Percentiles rank a stretch among this genome's conserved stretches.
Evolutionary conservation across 2,888 invertebrate genomes (phyloP).

Genomic region (Zygogramma bicolorata): DNA sequence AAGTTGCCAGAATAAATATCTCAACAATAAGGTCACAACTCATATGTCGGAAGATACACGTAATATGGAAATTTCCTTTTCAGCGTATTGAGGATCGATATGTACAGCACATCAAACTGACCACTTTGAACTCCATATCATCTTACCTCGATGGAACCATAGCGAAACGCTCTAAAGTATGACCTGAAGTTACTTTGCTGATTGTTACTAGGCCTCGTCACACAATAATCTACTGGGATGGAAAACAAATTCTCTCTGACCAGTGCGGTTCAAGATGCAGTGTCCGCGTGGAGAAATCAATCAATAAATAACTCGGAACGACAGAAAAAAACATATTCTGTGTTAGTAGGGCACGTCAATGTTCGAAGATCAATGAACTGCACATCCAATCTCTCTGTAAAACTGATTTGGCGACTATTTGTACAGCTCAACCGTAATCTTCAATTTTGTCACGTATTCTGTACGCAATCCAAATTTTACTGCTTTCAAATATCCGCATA

Average conservation of each 20-base stretch:
- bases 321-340: neutral
- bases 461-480: neutral
- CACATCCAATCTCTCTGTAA: neutral
- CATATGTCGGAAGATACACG: no score
- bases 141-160: slow-evolving; percentile 24
- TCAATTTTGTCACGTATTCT: neutral
- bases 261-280: neutral
- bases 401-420: neutral
- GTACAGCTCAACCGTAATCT: neutral
- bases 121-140: slow-evolving; percentile 6
- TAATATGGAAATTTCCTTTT: no score
- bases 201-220: neutral
- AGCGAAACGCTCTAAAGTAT: neutral
- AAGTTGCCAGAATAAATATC: no score
- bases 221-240: neutral
- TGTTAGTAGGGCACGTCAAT: slow-evolving; percentile 1
- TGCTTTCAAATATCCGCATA: neutral
- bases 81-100: no score
- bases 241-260: neutral
- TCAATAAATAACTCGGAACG: neutral
- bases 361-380: slow-evolving; percentile 1
- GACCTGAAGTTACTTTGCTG: slow-evolving; percentile 3
- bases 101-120: neutral
- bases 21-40: no score
- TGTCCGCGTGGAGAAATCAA: neutral